Evolutionary conservation across 2,113 vertebrate genomes (phyloP).

Genomic region (Bufo gargarizans): DNA sequence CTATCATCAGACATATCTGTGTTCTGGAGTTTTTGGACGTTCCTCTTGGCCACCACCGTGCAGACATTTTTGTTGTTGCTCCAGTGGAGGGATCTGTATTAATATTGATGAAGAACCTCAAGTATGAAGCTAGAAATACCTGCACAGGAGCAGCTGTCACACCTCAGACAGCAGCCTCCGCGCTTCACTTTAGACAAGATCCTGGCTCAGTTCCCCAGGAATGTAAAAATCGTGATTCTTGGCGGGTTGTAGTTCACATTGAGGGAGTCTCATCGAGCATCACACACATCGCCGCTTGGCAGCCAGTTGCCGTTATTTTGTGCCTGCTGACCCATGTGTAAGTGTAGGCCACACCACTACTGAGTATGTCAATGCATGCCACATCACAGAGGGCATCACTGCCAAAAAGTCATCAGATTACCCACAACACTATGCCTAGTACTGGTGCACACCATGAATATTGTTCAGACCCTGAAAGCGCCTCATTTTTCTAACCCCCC

Average conservation of each 20-base stretch:
- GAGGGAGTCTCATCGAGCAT: neutral
- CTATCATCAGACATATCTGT: too few species aligned
- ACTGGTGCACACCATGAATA: neutral
- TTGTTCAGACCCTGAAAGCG: too few species aligned
- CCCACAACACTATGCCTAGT: neutral
- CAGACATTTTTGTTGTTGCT: neutral
- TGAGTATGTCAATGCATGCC: neutral
- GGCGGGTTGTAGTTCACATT: neutral
- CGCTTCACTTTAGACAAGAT: neutral
- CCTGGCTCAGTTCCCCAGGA: neutral
- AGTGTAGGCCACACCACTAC: neutral
- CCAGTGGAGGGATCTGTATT: neutral
- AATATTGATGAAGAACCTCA: neutral
- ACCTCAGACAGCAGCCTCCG: neutral
- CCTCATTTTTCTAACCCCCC: too few species aligned
- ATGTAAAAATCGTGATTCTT: neutral
- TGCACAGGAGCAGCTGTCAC: conserved; percentile 1
- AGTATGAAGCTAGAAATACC: neutral
- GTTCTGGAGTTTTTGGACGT: too few species aligned
- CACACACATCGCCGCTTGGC: neutral
- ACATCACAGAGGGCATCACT: neutral
- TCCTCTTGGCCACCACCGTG: too few species aligned
- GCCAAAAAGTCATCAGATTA: neutral
- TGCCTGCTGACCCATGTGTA: neutral
- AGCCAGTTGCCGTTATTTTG: neutral